phyloP scores from a whole-genome alignment of 2,113 vertebrate species.

The Gracilinanus agilis region DNA sequence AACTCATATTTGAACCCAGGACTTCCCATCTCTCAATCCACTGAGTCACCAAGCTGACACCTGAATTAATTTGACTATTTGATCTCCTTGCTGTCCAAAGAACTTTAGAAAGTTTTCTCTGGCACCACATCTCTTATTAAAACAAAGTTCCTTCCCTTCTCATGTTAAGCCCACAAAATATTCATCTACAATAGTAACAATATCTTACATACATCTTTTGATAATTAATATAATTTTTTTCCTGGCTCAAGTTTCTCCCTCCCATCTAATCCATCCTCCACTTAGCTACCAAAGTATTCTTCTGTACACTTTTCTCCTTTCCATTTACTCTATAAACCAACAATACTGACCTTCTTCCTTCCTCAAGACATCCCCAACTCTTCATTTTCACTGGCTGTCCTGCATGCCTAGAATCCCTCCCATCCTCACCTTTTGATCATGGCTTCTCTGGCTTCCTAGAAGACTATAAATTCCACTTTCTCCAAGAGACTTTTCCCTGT shows the following conservation, averaged over 20 bases:
- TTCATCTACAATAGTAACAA: not conserved
- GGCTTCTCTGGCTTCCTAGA: not conserved
- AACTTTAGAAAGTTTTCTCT: too few relatives aligned
- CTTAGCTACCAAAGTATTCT: not conserved
- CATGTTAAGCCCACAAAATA: not conserved
- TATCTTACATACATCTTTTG: not conserved
- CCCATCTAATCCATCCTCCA: not conserved
- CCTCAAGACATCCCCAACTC: not conserved
- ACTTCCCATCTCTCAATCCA: too few relatives aligned
- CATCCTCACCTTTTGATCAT: not conserved
- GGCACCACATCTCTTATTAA: too few relatives aligned
- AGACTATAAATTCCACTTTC: not conserved
- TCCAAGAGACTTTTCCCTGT: not conserved
- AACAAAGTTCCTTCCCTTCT: not conserved
- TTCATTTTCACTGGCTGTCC: not conserved
- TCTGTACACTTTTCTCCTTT: not conserved
- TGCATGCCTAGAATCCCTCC: not conserved
- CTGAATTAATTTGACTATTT: too few relatives aligned
- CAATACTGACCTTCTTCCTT: not conserved
- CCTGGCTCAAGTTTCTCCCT: not conserved
- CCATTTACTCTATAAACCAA: not conserved
- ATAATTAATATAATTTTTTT: not conserved
- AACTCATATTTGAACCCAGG: too few relatives aligned
- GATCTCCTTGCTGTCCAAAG: not conserved
- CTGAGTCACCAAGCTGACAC: too few relatives aligned